Conservation (phyloP, 1,140 invertebrate genomes). For the Neoseiulus cucumeris region DNA sequence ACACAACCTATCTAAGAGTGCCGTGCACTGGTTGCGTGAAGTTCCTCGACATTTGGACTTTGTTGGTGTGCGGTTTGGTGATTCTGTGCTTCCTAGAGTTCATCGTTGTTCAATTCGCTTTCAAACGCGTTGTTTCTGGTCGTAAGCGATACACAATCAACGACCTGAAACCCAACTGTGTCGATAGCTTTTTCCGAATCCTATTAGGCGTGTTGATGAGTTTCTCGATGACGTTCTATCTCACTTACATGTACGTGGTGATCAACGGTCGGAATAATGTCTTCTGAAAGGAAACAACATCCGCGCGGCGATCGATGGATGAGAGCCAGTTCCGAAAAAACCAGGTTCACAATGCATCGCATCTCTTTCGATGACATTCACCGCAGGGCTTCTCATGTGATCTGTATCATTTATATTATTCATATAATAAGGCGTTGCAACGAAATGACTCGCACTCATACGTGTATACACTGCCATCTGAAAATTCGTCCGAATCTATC, state of each 20-base stretch:
- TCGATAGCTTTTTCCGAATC: neutral
- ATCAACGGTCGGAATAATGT: neutral
- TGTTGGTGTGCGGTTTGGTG: neutral
- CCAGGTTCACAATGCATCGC: too few species aligned
- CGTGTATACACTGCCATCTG: too few species aligned
- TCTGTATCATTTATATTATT: too few species aligned
- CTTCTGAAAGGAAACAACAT: neutral
- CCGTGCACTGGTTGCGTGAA: neutral
- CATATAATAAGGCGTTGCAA: too few species aligned
- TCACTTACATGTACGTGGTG: neutral
- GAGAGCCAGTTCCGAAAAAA: too few species aligned
- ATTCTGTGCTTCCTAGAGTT: neutral
- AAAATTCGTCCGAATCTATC: too few species aligned
- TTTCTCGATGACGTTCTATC: neutral
- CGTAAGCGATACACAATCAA: slow-evolving; percentile 5
- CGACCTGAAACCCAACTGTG: neutral
- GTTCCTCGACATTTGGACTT: neutral
- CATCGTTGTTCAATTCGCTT: neutral
- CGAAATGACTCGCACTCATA: too few species aligned
- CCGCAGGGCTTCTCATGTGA: too few species aligned
- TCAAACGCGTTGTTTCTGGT: neutral
- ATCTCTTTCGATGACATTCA: too few species aligned
- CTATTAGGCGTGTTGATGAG: neutral
- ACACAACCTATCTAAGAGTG: neutral
- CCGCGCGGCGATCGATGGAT: too few species aligned